phyloP scores from a whole-genome alignment of 2,113 vertebrate species.

The Ariopsis seemanni region DNA sequence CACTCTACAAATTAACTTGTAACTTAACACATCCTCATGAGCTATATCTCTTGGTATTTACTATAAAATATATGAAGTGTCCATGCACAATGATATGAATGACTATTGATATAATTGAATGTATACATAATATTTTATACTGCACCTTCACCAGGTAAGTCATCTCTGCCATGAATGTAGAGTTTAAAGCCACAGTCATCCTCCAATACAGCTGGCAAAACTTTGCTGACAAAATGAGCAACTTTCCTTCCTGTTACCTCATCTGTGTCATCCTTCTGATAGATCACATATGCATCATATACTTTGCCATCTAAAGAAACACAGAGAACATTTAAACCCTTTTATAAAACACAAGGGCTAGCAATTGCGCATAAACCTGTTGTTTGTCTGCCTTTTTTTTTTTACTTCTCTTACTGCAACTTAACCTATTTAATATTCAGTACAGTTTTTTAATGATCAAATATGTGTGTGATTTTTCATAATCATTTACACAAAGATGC shows the following conservation, averaged over 20 bases:
- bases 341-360: not conserved
- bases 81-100: not conserved
- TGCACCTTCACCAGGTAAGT: conserved; percentile 70
- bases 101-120: not conserved
- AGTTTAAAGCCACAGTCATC: conserved; percentile 68
- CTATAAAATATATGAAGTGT: too few species aligned
- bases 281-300: conserved; percentile 72
- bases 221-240: conserved; percentile 52
- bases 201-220: conserved; percentile 65
- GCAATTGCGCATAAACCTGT: not conserved
- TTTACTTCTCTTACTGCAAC: not conserved
- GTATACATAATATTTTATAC: not conserved
- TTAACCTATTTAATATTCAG: not conserved
- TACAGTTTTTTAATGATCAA: not conserved
- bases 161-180: conserved; percentile 71
- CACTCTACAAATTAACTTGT: too few species aligned
- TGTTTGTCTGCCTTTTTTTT: not conserved
- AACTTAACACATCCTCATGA: too few species aligned
- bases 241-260: conserved; percentile 50
- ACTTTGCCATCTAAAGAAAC: conserved; percentile 56
- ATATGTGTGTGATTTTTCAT: not conserved
- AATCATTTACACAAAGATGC: not conserved
- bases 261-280: conserved; percentile 55
- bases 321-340: not conserved
- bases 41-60: too few species aligned